phyloP scores from a whole-genome alignment of 2,113 vertebrate genomes.

The Gadus macrocephalus region DNA sequence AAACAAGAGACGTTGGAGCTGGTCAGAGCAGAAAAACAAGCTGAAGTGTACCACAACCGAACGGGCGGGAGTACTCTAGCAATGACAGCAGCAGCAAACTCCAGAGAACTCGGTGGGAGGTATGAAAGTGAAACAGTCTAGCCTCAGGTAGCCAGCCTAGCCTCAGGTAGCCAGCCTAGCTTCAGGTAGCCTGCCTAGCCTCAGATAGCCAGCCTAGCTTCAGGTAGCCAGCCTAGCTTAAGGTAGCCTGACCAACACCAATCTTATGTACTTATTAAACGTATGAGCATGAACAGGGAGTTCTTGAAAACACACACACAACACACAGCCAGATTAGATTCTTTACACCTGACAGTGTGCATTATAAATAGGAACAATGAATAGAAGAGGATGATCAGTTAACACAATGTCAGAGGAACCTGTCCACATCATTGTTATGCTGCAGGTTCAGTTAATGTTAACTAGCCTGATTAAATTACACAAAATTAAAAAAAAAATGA shows the following conservation, averaged over 20 bases:
- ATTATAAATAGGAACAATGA: conserved; percentile 52
- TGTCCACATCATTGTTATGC: too few species aligned
- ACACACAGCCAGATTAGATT: conserved; percentile 4
- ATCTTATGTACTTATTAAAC: conserved; percentile 40
- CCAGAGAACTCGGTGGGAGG: neutral
- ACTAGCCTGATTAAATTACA: too few species aligned
- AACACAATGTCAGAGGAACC: too few species aligned
- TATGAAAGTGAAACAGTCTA: neutral
- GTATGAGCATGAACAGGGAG: conserved; percentile 9
- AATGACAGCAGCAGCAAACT: conserved; percentile 13
- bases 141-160: conserved; percentile 12
- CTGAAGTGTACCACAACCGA: neutral
- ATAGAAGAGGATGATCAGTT: too few species aligned
- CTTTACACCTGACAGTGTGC: conserved; percentile 25
- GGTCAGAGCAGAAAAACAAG: conserved; percentile 13
- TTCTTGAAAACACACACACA: conserved; percentile 5
- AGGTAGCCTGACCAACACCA: conserved; percentile 24
- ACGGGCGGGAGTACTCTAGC: neutral
- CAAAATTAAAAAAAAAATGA: too few species aligned
- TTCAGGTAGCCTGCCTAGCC: neutral
- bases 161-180: neutral
- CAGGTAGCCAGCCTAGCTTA: neutral
- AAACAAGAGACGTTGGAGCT: conserved; percentile 19
- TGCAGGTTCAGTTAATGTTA: too few species aligned
- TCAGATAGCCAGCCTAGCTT: conserved; percentile 2